A percentile compares a stretch with the other conserved stretches of the same genome.
Evolutionary conservation across 2,888 invertebrate genomes (phyloP).

Genomic region (Troides helena): DNA sequence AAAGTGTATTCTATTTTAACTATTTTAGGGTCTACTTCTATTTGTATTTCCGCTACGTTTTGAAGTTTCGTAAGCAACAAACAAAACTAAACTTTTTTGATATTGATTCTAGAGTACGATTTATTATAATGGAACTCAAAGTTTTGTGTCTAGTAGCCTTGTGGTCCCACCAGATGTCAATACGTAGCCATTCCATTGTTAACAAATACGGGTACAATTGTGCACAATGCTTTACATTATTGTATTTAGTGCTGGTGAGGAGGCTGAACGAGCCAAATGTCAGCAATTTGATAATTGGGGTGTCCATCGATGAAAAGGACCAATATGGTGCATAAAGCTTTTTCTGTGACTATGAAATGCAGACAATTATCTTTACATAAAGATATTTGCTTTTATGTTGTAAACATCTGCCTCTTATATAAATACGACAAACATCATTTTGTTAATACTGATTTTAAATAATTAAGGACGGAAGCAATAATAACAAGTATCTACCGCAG

Average conservation of each 20-base stretch:
- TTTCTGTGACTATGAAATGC: too few relatives aligned
- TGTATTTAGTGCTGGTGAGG: constrained; percentile 65
- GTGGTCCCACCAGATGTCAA: constrained; percentile 67
- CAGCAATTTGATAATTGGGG: constrained; percentile 70
- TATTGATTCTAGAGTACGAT: background rate
- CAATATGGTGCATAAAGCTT: constrained; percentile 1
- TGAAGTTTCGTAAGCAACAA: background rate
- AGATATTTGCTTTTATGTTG: too few relatives aligned
- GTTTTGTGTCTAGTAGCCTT: constrained; percentile 27
- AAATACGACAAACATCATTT: too few relatives aligned
- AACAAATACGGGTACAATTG: constrained; percentile 75
- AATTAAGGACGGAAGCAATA: too few relatives aligned
- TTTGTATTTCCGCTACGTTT: background rate
- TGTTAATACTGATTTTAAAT: too few relatives aligned
- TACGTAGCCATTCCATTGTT: constrained; percentile 65
- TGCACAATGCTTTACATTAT: constrained; percentile 69
- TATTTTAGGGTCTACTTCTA: constrained; percentile 18
- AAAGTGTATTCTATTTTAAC: constrained; percentile 11
- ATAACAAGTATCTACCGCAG: too few relatives aligned
- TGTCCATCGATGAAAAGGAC: constrained; percentile 48
- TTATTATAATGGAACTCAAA: constrained; percentile 5
- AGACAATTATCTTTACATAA: too few relatives aligned
- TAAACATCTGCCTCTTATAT: too few relatives aligned
- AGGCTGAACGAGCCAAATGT: constrained; percentile 66
- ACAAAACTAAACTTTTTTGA: constrained; percentile 14